Percentiles rank a stretch among this genome's conserved stretches.
Conservation (phyloP, 2,113 vertebrate species). For the Nansenia antarctica region DNA sequence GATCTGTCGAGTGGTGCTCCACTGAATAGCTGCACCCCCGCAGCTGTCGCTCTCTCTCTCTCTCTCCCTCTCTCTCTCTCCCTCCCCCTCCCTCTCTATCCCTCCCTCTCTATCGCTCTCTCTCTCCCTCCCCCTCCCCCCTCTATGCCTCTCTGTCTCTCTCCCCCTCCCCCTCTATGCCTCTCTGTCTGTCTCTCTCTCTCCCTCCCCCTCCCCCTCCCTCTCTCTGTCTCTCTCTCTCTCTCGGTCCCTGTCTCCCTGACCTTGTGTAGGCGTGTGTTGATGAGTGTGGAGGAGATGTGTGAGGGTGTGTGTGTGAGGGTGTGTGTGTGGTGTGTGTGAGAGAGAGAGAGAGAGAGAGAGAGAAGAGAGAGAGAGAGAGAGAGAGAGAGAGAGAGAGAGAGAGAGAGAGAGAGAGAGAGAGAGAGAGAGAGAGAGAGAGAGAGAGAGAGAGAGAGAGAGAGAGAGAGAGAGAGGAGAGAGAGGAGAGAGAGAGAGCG, state of each 20-base stretch:
- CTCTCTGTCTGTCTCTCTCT: conserved; percentile 17
- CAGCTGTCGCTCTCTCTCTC: conserved; percentile 31
- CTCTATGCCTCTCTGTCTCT: conserved; percentile 11
- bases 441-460: no score
- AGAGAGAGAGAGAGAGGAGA: no score
- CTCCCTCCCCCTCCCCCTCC: conserved; percentile 15
- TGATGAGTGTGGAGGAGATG: conserved; percentile 69
- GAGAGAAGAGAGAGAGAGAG: no score
- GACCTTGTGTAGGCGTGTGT: conserved; percentile 68
- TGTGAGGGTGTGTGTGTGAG: conserved; percentile 30
- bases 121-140: conserved; percentile 18
- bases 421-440: no score
- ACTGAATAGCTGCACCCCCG: conserved; percentile 58
- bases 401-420: no score
- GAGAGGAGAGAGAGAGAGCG: no score
- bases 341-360: conserved; percentile 27
- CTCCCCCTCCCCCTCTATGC: no score
- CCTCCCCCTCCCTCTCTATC: no score
- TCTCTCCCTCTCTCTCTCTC: conserved; percentile 11
- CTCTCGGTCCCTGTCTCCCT: conserved; percentile 33
- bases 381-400: no score
- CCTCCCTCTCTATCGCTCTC: conserved; percentile 18
- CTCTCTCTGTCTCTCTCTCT: conserved; percentile 20
- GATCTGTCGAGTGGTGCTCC: conserved; percentile 53
- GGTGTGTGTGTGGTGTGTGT: conserved; percentile 30